Base-by-base conservation (phyloP, 2,113 vertebrate species). In the Ciconia boyciana region DNA sequence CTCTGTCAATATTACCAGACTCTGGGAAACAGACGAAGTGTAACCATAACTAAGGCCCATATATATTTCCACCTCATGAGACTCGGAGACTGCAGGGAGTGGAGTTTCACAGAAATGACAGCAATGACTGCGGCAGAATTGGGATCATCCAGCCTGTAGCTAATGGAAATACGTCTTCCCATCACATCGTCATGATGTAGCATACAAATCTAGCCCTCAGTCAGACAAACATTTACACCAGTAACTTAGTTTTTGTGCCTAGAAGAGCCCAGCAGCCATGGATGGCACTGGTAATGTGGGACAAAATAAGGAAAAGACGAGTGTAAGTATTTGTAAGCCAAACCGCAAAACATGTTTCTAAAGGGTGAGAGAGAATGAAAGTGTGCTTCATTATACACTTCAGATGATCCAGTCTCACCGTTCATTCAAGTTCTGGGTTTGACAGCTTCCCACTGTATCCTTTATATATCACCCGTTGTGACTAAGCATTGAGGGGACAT, bases 391-490 rank as follows among this genome's bases (percentile, higher is more conserved):
- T 85, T 89, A 65, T 48, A 79, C 2, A 26, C 58, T 82, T 94
- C 66, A 71, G 88, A 92, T 48, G 90, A 86, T 88, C 92, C 62
- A 87, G 70, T 32, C 69, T 90, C 89, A 62, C 81, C 4, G 5
- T 86, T 81, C 95, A 87, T 87, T 92, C 91, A 93, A 26, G 87
- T 88, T 87, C 89, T 64, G 58, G 48, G 80, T 88, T 89, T 95
- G 89, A 93, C 92, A 91, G 89, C 90, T 94, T 93, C 93, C 80
- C 86, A 93, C 94, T 51, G 89, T 76, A 94, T 88, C 84, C 87
- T 96, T 96, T 95, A 85, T 94, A 87, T 78, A 90, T 91, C 87
- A 95, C 94, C 89, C 82, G n/a, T 92, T 94, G 93, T 96, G 92
- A 94, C 82, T 87, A 95, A 94, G 79, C 89, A 83, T 66, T 12